Percentiles rank a stretch among this genome's conserved stretches.
Conservation (phyloP, 2,797 vertebrate genomes). For the Hoplostethus atlanticus region DNA sequence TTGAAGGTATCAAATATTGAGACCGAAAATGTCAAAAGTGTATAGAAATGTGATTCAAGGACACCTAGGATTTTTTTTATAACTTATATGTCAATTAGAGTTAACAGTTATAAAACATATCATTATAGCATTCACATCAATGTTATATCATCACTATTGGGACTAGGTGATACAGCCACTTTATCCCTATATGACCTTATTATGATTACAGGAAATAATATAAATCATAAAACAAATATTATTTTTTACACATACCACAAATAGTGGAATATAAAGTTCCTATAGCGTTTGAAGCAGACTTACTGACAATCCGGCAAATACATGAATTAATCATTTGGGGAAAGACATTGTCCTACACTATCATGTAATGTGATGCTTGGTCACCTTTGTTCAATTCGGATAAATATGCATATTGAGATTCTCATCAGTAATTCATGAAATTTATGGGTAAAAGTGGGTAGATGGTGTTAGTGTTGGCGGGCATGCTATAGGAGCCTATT, state of each 20-base stretch:
- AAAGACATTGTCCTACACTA: constrained; percentile 34
- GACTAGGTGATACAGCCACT: neutral
- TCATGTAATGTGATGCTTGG: constrained; percentile 40
- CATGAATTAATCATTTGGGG: constrained; percentile 25
- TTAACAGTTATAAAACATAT: neutral
- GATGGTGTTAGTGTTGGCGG: constrained; percentile 57
- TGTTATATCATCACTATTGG: neutral
- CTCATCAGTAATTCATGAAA: constrained; percentile 76
- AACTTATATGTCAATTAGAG: neutral
- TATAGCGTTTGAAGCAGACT: neutral
- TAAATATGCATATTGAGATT: constrained; percentile 51
- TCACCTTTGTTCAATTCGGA: constrained; percentile 58
- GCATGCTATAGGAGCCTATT: constrained; percentile 63
- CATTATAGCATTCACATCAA: neutral
- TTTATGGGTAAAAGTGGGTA: constrained; percentile 63
- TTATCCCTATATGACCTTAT: neutral
- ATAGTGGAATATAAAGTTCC: constrained; percentile 19
- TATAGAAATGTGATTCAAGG: neutral
- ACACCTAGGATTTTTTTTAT: neutral
- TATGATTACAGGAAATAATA: neutral
- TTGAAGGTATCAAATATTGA: neutral
- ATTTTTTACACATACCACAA: neutral
- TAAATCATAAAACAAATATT: neutral
- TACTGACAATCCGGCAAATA: constrained; percentile 21
- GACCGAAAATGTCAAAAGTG: neutral